These are phyloP conservation scores for Stylophora pistillata DNA, from an alignment of 64 coral and sea anemone genomes.

Conservation along the genomic window DNA sequence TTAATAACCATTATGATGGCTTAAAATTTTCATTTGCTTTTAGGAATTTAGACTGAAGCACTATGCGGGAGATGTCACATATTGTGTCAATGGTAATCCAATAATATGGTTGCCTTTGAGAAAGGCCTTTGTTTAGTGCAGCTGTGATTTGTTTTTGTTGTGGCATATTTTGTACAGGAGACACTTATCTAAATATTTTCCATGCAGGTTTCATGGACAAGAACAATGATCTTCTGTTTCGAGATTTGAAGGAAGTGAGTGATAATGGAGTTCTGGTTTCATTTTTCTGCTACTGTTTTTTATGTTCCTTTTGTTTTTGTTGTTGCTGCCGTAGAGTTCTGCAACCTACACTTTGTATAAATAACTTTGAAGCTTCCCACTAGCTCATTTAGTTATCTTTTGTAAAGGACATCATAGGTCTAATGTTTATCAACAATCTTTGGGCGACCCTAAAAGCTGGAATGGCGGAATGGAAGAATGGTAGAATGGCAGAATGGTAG, in stretches of 20 bases:
- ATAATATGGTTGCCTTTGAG: background rate
- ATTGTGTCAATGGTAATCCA: conserved; percentile 79
- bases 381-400: no score
- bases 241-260: conserved; percentile 96
- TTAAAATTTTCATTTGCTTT: background rate
- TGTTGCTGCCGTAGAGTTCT: no score
- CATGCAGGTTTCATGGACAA: conserved; percentile 95
- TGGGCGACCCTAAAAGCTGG: no score
- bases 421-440: no score
- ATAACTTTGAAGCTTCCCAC: no score
- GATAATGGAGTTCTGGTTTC: background rate
- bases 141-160: background rate
- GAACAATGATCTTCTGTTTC: conserved; percentile 94
- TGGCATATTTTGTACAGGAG: background rate
- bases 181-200: background rate
- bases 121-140: background rate
- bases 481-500: no score
- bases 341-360: no score
- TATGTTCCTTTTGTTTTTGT: background rate
- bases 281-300: background rate
- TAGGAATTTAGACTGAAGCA: conserved; percentile 96
- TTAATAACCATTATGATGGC: no score
- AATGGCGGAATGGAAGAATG: no score
- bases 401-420: no score
- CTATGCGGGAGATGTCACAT: conserved; percentile 94